Conservation (phyloP, 2,888 invertebrate species). For the Pandemis corylana region DNA sequence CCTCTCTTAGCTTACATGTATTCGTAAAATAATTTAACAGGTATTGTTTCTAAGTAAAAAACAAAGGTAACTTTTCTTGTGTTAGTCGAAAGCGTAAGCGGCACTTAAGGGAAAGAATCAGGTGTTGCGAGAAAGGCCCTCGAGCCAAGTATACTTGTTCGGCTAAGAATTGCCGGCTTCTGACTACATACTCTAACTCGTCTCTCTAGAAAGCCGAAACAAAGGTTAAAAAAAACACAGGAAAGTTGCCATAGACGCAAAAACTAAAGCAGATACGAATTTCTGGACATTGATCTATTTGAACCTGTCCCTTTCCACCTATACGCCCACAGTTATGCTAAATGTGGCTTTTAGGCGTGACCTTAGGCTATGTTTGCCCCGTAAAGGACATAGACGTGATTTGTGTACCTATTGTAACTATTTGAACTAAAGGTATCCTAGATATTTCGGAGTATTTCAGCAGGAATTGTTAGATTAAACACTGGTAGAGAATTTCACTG, state of each 20-base stretch:
- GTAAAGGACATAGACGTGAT: no score
- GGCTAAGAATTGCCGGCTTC: neutral
- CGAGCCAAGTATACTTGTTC: neutral
- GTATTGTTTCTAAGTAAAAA: neutral
- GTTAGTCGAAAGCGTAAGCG: neutral
- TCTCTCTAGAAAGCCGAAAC: neutral
- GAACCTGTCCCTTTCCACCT: no score
- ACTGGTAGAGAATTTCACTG: no score
- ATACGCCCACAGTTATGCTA: no score
- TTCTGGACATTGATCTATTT: no score
- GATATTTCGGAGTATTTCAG: no score
- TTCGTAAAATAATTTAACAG: neutral
- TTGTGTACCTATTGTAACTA: no score
- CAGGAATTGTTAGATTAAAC: no score
- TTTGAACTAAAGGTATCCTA: no score
- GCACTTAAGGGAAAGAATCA: slow-evolving; percentile 1
- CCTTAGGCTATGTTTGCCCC: no score
- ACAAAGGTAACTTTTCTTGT: neutral
- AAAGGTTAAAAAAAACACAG: neutral
- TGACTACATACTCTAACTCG: neutral
- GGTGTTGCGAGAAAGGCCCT: slow-evolving; percentile 1
- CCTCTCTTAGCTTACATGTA: neutral
- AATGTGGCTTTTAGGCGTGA: no score
- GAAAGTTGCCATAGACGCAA: neutral
- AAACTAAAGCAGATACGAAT: no score